Evolutionary conservation across 1,140 invertebrate genomes (phyloP), one percentile per base, ranked within the genome.

Genomic region (Goniozus legneri): DNA sequence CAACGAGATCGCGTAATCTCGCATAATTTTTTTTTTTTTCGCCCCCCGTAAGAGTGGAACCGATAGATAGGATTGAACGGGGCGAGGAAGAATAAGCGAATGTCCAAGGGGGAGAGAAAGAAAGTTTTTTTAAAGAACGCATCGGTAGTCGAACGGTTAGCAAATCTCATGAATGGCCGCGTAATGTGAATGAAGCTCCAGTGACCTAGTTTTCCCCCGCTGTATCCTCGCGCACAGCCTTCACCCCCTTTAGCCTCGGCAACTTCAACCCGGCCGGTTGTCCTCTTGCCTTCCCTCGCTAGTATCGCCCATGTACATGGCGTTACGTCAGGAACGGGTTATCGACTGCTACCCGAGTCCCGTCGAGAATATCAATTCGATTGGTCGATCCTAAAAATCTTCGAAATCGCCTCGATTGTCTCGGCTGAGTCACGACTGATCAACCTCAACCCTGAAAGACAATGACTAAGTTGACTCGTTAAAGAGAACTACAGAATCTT

Each of bases 131-230:
- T 15, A 52, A 58, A 54, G 22, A 38, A 58, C 50, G 54, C 53
- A 47, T 62, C 55, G 58, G 60, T 62, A 69, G 58, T 66, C 67
- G 62, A 71, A 69, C 60, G 63, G 66, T 74, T 70, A 60, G 64
- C 63, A 69, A 64, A 71, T 71, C 72, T 75, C 69, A 75, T 75
- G 72, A 75, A 75, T 75, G 72, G 72, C 59, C 69, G 67, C 66
- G 70, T 73, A 75, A 75, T 75, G 72, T 75, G 72, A 75, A 75
- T 75, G 72, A 73, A 75, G 72, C 67, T 75, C 69, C 69, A 75
- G 65, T 75, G 70, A 73, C 70, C 72, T 49, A 75, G 65, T 71
- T 73, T 57, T 47, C 52, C 40, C 59, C 52, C 52, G 37, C 34
- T 47, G 46, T 35, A 37, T 49, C 43, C 46, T 54, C 49, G 16